Evolutionary conservation across 2,113 vertebrate species (phyloP), one percentile per base, ranked within the genome.

Genomic region (Mormyrus iriodes): DNA sequence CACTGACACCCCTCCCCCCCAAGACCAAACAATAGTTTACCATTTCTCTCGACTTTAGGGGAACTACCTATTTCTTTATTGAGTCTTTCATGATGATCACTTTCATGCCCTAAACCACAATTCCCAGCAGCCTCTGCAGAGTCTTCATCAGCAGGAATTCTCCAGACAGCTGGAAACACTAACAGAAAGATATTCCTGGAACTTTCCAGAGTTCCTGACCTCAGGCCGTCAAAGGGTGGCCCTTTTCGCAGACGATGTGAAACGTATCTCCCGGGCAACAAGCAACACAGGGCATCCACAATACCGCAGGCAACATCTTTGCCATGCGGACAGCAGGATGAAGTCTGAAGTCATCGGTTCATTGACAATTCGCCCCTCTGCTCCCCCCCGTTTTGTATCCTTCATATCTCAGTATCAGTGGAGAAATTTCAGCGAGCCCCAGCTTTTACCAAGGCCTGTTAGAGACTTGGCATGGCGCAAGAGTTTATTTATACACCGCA

Each of bases 401-500:
- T 73, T 82, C 82, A 90, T 93, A 94, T 95, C 94, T 91, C 91
- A 21, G 89, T 90, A 94, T 95, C 93, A 92, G 90, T 21, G 55
- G 90, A 90, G 90, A 92, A 90, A 92, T 91, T 93, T 91, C 93
- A 89, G 94, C 94, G 92, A 95, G 92, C 90, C 91, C 87, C 90
- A 88, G 89, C 92, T 94, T 94, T 94, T 92, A 91, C 79, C 87
- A 90, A 90, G 92, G 94, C 94, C 94, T 92, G 93, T 94, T 93
- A 90, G 93, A 93, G 94, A 92, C 88, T 92, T 96, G 95, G 94
- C 96, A 87, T 79, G 87, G 91, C 90, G 91, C 92, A 82, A 86
- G 89, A 90, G 94, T 95, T 95, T 96, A 96, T 96, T 96, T 95
- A 96, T 95, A 94, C 92, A 92, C 94, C 91, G 91, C 93, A 93